Percentiles rank a stretch among this genome's conserved stretches.
Conservation (phyloP, 2,888 invertebrate genomes). For the Eristalis intricaria region DNA sequence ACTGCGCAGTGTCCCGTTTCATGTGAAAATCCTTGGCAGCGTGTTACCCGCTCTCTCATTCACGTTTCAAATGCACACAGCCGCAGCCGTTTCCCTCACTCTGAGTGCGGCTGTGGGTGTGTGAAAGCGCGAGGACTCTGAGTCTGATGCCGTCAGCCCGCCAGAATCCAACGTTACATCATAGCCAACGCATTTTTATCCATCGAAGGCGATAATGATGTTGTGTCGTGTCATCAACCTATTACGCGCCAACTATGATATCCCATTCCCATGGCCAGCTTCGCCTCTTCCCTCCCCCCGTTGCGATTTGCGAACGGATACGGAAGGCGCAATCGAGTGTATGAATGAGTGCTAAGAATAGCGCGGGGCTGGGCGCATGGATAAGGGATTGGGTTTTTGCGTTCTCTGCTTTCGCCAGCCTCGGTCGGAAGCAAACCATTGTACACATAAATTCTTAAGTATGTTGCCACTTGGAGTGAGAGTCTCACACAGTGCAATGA, state of each 20-base stretch:
- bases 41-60: conserved; percentile 26
- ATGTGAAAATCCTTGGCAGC: conserved; percentile 43
- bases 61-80: conserved; percentile 9
- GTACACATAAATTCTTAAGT: background rate
- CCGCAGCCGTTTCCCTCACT: conserved; percentile 3
- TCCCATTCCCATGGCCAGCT: background rate
- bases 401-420: background rate
- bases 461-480: background rate
- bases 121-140: background rate
- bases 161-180: conserved; percentile 43
- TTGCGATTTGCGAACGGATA: background rate
- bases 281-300: background rate
- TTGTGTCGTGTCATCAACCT: conserved; percentile 61
- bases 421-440: background rate
- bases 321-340: background rate
- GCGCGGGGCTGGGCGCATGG: background rate
- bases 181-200: conserved; percentile 35
- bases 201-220: conserved; percentile 33
- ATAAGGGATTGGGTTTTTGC: background rate
- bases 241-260: conserved; percentile 39
- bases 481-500: background rate
- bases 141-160: conserved; percentile 29
- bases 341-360: background rate
- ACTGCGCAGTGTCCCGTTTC: conserved; percentile 60
- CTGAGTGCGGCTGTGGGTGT: background rate